These are phyloP conservation scores for Phengaris arion DNA, from an alignment of 2,888 invertebrate genomes.

Conservation along the genomic window DNA sequence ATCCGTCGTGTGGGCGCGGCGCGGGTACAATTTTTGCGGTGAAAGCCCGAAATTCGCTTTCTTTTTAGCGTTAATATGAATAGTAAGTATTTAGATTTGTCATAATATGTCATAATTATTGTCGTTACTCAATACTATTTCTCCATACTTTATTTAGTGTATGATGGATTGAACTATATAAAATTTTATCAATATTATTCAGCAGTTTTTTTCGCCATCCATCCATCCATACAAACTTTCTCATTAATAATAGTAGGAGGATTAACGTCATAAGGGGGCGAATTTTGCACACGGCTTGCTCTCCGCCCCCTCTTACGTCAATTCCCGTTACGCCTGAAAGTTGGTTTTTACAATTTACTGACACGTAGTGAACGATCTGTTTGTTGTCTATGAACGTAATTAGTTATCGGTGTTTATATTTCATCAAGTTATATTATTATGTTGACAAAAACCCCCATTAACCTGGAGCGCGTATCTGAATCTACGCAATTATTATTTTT, in stretches of 20 bases:
- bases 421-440: background rate
- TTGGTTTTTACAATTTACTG: constrained; percentile 6
- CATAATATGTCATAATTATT: background rate
- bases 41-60: background rate
- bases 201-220: no score
- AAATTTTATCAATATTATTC: no score
- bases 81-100: background rate
- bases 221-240: no score
- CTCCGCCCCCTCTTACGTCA: constrained; percentile 6
- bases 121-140: background rate
- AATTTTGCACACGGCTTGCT: background rate
- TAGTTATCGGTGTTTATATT: background rate
- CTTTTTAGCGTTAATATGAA: background rate
- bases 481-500: background rate
- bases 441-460: background rate
- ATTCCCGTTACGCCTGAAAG: background rate
- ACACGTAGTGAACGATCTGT: background rate
- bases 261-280: background rate
- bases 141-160: no score
- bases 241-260: no score
- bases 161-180: no score
- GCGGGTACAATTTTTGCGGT: background rate
- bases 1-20: background rate
- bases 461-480: background rate
- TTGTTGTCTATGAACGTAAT: background rate